Base-by-base conservation (phyloP, 1,140 invertebrate genomes). In the Orchestia grillus region DNA sequence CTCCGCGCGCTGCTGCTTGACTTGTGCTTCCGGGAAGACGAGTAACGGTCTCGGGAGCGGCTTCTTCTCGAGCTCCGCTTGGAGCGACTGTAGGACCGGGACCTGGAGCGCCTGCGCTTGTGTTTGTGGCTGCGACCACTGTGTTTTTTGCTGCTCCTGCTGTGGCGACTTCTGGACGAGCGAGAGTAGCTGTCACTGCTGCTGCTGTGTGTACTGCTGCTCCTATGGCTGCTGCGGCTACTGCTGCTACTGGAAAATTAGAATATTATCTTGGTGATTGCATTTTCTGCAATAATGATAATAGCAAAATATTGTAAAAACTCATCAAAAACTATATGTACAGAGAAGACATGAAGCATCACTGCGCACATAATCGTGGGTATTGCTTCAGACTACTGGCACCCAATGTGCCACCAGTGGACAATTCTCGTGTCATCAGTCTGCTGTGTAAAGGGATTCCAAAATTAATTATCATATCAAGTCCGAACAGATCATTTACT, bases 161-260 rank as follows among this genome's bases (percentile, higher is more conserved):
- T 45, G 92, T 94, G 44, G n/a, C n/a, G n/a, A 44, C 92, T 94
- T 42, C 92, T 94, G 44, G 92, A 94, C 92, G 92, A 94, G 41
- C 92, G 43, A 28, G 92, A 94, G 92, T 94, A 94, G 92, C 92
- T 47, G 44, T 94, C 92, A 94, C 92, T 94, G 44, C 92, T 94
- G 44, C 92, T 94, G 92, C 92, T 94, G 19, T 44, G 4, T 6
- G 41, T 94, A 19, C 43, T 47, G 11, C 43, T 45, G 43, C 92
- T 94, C 15, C 92, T 45, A 40, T 36, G 36, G 36, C 44, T 94
- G 88, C 92, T 94, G 44, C 92, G 43, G 44, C 44, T 94, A 47
- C 92, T 94, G 44, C 92, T 94, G 11, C 92, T 40, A 40, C 92
- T 94, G 44, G 92, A 94, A 44, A 19, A 94, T 28, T 28, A 42